A percentile compares a stretch with the other conserved stretches of the same genome.
These are phyloP conservation scores for Antheraea yamamai DNA, from an alignment of 2,888 invertebrate genomes.

Conservation along the genomic window DNA sequence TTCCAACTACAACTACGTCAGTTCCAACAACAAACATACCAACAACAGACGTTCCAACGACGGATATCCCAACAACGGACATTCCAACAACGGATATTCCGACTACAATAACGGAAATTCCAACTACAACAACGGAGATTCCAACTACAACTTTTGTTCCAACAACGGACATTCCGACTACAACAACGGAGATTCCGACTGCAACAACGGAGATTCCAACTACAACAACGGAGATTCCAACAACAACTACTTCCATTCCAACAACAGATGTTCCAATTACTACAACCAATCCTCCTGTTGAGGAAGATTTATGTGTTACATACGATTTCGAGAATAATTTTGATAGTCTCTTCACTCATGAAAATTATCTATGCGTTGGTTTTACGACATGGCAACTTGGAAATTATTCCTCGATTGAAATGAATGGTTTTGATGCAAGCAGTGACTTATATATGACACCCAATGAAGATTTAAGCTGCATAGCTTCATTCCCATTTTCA, in stretches of 20 bases:
- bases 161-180: background rate
- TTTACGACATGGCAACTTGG: constrained; percentile 4
- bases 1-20: background rate
- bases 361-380: background rate
- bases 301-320: constrained; percentile 27
- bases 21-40: background rate
- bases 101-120: background rate
- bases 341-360: background rate
- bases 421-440: background rate
- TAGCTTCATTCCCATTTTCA: constrained; percentile 41
- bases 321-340: constrained; percentile 26
- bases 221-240: no score
- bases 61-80: background rate
- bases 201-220: background rate
- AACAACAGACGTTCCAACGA: background rate
- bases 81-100: background rate
- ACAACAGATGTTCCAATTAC: background rate
- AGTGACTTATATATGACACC: constrained; percentile 25
- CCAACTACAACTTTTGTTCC: no score
- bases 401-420: background rate
- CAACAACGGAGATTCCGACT: background rate
- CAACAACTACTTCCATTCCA: background rate
- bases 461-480: constrained; percentile 37
- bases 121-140: no score
- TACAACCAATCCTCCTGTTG: constrained; percentile 20